Conservation (phyloP, 53 echinoderm and acorn worm species). For the Temnopleurus reevesii region DNA sequence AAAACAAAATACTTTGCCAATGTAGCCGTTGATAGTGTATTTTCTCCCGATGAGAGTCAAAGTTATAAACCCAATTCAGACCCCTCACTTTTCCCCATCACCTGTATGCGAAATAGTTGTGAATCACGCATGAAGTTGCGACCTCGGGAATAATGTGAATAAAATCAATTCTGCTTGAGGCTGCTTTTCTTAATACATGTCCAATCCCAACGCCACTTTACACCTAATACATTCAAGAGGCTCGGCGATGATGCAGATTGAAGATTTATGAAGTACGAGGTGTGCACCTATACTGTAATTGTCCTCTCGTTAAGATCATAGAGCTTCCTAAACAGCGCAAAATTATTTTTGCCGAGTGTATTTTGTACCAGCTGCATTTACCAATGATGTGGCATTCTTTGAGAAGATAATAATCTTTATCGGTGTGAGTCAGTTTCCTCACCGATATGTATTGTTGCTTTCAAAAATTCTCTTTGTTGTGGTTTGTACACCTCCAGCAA, state of each 20-base stretch:
- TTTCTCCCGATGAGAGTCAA: too few species aligned
- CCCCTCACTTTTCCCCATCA: not conserved
- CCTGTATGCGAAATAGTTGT: not conserved
- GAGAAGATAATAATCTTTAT: conserved; percentile 5
- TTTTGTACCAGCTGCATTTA: not conserved
- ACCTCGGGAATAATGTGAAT: conserved; percentile 26
- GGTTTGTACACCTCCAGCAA: not conserved
- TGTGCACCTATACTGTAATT: not conserved
- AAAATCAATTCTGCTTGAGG: conserved; percentile 41
- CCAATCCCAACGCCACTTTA: conserved; percentile 9
- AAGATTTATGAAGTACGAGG: not conserved
- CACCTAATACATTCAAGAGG: not conserved
- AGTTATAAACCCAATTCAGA: conserved; percentile 1
- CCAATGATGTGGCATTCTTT: not conserved
- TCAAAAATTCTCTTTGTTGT: not conserved
- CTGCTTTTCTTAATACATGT: conserved; percentile 22
- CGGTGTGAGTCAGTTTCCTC: not conserved
- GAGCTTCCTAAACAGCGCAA: not conserved
- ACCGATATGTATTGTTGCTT: not conserved
- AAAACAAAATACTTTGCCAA: not conserved
- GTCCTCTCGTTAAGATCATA: not conserved
- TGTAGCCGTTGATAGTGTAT: not conserved
- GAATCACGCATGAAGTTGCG: conserved; percentile 35
- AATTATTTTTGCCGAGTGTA: not conserved
- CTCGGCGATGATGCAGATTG: conserved; percentile 3